Conservation (phyloP, 2,797 vertebrate genomes). For the Jordanella pulchra region DNA sequence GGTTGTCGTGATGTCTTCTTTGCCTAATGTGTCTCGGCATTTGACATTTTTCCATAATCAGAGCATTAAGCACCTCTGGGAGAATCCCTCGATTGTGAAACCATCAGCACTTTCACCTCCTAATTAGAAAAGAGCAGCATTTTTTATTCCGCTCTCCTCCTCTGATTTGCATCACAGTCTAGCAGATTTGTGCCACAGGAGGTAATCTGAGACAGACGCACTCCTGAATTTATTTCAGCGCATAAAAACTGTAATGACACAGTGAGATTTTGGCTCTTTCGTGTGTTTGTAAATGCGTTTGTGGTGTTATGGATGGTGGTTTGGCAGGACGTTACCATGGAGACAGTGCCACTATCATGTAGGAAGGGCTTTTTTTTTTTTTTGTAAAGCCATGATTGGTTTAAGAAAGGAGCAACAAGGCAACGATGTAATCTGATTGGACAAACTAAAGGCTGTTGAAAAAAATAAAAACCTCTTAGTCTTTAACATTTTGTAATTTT, state of each 20-base stretch:
- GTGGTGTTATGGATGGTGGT: slow-evolving; percentile 24
- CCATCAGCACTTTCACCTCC: slow-evolving; percentile 43
- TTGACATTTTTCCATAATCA: slow-evolving; percentile 54
- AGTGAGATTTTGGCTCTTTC: slow-evolving; percentile 39
- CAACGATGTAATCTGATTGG: slow-evolving; percentile 25
- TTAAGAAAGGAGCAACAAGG: slow-evolving; percentile 31
- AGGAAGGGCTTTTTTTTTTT: slow-evolving; percentile 21
- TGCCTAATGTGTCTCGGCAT: slow-evolving; percentile 18
- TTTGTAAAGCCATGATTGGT: slow-evolving; percentile 35
- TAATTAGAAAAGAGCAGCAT: slow-evolving; percentile 48
- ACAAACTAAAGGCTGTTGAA: slow-evolving; percentile 11
- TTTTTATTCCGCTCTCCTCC: slow-evolving; percentile 28
- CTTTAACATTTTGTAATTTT: slow-evolving; percentile 2
- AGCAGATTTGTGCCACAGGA: slow-evolving; percentile 39
- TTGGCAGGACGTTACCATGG: slow-evolving; percentile 75
- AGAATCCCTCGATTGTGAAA: slow-evolving; percentile 48
- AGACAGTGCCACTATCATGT: slow-evolving; percentile 62
- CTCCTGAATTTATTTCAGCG: slow-evolving; percentile 73
- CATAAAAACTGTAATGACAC: slow-evolving; percentile 34
- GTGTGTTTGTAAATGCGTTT: slow-evolving; percentile 26
- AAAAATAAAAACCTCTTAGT: neutral
- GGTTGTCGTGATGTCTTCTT: slow-evolving; percentile 23
- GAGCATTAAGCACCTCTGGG: slow-evolving; percentile 36
- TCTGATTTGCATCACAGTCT: slow-evolving; percentile 30
- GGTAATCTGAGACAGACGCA: slow-evolving; percentile 72